Base-by-base conservation (phyloP, 37 sponge, comb jelly and placozoan genomes). In the Crambe crambe region DNA sequence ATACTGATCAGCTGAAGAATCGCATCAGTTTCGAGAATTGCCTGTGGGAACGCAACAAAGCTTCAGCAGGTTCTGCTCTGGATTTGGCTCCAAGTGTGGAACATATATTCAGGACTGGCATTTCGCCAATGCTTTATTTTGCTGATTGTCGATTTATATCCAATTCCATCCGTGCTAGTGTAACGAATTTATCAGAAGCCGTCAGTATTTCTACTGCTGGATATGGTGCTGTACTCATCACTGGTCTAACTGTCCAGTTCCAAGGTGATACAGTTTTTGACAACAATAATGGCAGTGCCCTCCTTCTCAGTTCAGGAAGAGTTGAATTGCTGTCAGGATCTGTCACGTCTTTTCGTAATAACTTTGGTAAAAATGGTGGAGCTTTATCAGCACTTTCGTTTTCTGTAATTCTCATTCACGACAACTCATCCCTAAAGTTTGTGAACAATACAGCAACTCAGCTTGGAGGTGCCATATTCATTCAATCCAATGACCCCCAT, bases 301-400 rank as follows among this genome's bases (percentile, higher is more conserved):
- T 81, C 17, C 17, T 27, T 5, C 27, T 81, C 17, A 36, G 17
- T 27, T 34, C 70, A 38, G 40, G 51, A 51, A 58, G 6, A n/a
- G 62, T 38, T 1, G 42, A 41, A 1, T 39, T 81, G 6, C 18
- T 69, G 2, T 2, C 0, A 27, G 44, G 41, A 12, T 54, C 81
- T 30, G 5, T 6, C 2, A 43, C 40, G 25, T 23, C 5, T 23
- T 81, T 81, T 71, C 1, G 2, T 17, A 36, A 72, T 26, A 81
- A 81, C 58, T 58, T 2, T n/a, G 81, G 81, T 23, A 56, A 9
- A 4, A 35, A 81, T 5, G 81, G 81, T 20, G 81, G 81, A 54
- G 81, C 72, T 21, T 5, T 81, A 20, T 25, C 73, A 23, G 15
- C 71, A 32, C 20, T 37, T 81, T 63, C 71, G 8, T 34, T 56